Evolutionary conservation across 2,113 vertebrate genomes (phyloP), one percentile per base, ranked within the genome.

Genomic region (Calidris pugnax): DNA sequence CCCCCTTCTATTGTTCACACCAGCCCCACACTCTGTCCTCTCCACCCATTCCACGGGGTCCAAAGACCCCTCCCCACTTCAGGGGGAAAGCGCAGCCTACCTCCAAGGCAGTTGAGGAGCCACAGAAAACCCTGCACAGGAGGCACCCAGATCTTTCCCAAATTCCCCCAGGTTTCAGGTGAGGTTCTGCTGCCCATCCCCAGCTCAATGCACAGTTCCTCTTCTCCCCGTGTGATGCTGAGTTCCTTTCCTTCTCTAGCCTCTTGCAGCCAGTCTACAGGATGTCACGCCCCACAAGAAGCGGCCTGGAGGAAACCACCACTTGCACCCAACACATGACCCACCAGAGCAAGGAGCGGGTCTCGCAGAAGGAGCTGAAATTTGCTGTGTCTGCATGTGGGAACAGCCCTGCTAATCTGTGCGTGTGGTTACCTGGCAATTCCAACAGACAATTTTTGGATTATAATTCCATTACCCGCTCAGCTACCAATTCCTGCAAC

Each of bases 341-440:
- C 21, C 53, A 14, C 22, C 14, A 5, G 8, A 73, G 59, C 48
- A 32, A 66, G n/a, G 75, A n/a, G 7, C 1, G 1, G 23, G 14
- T 53, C 12, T 47, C 2, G 0, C 37, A 10, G 59, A 12, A 85
- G 66, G 3, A 57, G 37, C 14, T 63, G 57, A 72, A 89, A 66
- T 67, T 27, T 45, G 37, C 85, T 95, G 90, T 2, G 17, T 62
- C 87, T 94, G 95, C 91, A 50, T 1, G 10, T 80, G 89, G 81
- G 73, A 91, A 66, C 24, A 87, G 63, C 71, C 53, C 73, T 93
- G 69, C 53, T 89, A 50, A 56, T 53, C 77, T 87, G 35, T 21
- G 21, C 73, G 3, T 75, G 80, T 89, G 89, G 51, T 89, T 87
- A 92, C 89, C 89, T 92, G 84, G 90, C 79, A 77, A 66, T 87